These are phyloP conservation scores for Ophioninae sp. DNA, from an alignment of 2,888 invertebrate genomes.

Conservation along the genomic window DNA sequence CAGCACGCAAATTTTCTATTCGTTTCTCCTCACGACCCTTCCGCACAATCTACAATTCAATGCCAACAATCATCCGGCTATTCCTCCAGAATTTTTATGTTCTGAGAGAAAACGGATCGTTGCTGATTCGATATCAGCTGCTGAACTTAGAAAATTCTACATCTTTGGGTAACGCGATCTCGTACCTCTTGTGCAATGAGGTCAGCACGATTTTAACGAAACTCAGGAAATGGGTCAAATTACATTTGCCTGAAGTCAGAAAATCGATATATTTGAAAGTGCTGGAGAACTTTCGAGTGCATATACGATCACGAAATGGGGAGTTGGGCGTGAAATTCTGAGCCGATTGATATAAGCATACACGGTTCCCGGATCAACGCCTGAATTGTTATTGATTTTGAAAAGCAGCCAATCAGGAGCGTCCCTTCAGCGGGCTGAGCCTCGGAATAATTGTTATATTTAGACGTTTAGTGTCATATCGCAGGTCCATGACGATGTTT, in stretches of 20 bases:
- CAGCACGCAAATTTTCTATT: conserved; percentile 42
- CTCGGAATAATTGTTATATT: too few relatives aligned
- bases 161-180: background rate
- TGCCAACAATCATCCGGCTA: conserved; percentile 2
- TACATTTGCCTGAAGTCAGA: conserved; percentile 7
- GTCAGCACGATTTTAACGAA: background rate
- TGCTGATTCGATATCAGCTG: background rate
- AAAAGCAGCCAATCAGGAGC: too few relatives aligned
- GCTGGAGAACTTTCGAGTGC: conserved; percentile 21
- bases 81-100: background rate
- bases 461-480: too few relatives aligned
- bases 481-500: too few relatives aligned
- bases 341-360: too few relatives aligned
- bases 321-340: too few relatives aligned
- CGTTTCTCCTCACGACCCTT: background rate
- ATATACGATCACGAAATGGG: conserved; percentile 35
- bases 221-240: background rate
- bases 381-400: too few relatives aligned
- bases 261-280: conserved; percentile 32
- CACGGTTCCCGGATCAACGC: too few relatives aligned
- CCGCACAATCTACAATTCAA: background rate
- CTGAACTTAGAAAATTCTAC: background rate
- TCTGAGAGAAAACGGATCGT: background rate
- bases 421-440: too few relatives aligned
- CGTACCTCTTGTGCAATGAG: background rate